Conservation (phyloP, 1,140 invertebrate genomes). For the Calliopsis andreniformis region DNA sequence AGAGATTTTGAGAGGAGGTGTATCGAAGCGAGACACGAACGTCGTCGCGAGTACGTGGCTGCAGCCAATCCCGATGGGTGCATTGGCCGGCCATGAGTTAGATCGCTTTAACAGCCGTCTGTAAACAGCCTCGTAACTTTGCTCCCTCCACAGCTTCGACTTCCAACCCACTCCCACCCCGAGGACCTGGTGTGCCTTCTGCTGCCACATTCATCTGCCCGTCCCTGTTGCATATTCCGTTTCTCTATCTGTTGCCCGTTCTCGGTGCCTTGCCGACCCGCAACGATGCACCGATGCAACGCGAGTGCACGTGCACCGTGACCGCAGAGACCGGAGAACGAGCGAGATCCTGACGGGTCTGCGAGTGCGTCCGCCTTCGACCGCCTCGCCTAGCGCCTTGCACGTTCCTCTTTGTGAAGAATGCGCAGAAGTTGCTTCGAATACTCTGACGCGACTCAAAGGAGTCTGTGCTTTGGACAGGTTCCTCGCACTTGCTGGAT, state of each 20-base stretch:
- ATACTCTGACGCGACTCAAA: too few species aligned
- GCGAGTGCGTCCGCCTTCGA: background rate
- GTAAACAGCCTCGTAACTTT: constrained; percentile 78
- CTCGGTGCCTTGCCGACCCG: background rate
- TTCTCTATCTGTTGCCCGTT: constrained; percentile 21
- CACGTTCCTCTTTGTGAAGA: too few species aligned
- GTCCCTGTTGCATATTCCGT: constrained; percentile 27
- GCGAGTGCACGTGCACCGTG: constrained; percentile 10
- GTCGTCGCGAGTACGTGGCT: constrained; percentile 40
- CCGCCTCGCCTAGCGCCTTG: too few species aligned
- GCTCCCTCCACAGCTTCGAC: constrained; percentile 23
- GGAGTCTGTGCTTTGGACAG: too few species aligned
- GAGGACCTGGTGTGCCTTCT: background rate
- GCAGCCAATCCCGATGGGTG: constrained; percentile 67
- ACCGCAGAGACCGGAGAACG: background rate
- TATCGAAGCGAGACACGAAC: constrained; percentile 13
- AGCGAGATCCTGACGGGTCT: constrained; percentile 3
- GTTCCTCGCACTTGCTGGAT: too few species aligned
- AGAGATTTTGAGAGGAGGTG: constrained; percentile 19
- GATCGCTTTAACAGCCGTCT: constrained; percentile 73
- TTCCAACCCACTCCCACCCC: constrained; percentile 5
- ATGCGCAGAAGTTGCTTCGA: too few species aligned
- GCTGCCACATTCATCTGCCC: constrained; percentile 23
- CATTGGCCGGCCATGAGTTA: constrained; percentile 78
- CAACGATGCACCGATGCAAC: constrained; percentile 8